Conservation (phyloP, 2,888 invertebrate species). For the Erebia ligea region DNA sequence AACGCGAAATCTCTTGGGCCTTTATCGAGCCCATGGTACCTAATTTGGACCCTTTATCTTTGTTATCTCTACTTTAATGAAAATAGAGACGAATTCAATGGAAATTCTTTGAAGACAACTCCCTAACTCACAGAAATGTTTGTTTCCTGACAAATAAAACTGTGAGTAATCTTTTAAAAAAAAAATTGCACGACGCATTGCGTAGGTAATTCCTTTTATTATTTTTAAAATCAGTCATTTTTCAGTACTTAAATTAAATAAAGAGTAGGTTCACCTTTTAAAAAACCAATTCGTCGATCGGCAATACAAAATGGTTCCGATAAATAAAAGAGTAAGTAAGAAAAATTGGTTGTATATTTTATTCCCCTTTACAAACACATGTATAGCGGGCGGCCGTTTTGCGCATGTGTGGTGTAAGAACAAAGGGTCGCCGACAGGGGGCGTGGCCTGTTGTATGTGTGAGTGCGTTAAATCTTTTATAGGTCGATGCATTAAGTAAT, state of each 20-base stretch:
- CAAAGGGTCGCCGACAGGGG: slow-evolving; percentile 60
- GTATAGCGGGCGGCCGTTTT: slow-evolving; percentile 36
- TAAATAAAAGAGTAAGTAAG: slow-evolving; percentile 65
- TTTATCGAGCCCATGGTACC: slow-evolving; percentile 40
- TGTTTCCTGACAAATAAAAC: neutral
- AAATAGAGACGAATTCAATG: slow-evolving; percentile 9
- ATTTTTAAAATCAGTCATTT: neutral
- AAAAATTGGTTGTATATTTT: slow-evolving; percentile 69
- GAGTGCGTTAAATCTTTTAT: slow-evolving; percentile 77
- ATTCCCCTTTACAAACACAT: slow-evolving; percentile 60
- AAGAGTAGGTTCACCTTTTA: slow-evolving; percentile 36
- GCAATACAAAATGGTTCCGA: slow-evolving; percentile 49
- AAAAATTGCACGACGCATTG: neutral
- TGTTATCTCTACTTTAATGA: slow-evolving; percentile 22
- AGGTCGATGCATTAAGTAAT: slow-evolving; percentile 82
- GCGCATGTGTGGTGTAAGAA: slow-evolving; percentile 68
- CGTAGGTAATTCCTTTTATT: neutral
- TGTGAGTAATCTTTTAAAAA: neutral
- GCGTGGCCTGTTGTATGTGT: slow-evolving; percentile 56
- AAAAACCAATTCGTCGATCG: slow-evolving; percentile 38
- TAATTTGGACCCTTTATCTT: slow-evolving; percentile 28
- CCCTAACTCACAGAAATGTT: neutral
- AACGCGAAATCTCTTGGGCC: slow-evolving; percentile 38
- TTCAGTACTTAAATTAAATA: slow-evolving; percentile 21
- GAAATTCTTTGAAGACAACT: neutral